phyloP scores from a whole-genome alignment of 2,888 invertebrate genomes.

The Lysandra coridon region DNA sequence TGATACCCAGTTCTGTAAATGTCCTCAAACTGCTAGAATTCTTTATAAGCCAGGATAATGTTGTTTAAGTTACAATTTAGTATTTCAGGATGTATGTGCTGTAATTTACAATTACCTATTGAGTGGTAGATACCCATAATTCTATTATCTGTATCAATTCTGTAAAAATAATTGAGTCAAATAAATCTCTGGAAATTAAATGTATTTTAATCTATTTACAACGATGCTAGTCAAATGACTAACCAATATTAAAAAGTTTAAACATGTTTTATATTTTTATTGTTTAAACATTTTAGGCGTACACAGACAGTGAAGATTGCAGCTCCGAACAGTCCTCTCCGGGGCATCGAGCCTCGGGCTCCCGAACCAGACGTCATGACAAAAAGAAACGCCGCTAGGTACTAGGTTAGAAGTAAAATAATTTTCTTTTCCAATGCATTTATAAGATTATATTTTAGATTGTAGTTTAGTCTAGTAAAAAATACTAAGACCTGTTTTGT shows the following conservation, averaged over 20 bases:
- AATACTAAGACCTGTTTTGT: background rate
- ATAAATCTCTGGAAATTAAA: no score
- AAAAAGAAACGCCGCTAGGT: slow-evolving; percentile 85
- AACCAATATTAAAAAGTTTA: no score
- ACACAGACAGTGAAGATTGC: slow-evolving; percentile 86
- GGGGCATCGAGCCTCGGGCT: slow-evolving; percentile 84
- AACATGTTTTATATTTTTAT: background rate
- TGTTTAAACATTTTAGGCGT: slow-evolving; percentile 56
- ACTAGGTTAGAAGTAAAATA: background rate
- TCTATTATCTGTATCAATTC: no score
- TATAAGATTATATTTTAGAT: slow-evolving; percentile 15
- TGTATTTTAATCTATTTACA: no score
- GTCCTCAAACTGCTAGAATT: background rate
- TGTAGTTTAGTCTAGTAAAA: background rate
- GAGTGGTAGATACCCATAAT: no score
- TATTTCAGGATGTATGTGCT: no score
- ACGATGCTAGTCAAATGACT: no score
- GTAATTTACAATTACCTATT: no score
- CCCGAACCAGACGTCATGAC: slow-evolving; percentile 84
- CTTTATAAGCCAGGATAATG: no score
- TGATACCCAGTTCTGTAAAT: background rate
- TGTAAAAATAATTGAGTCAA: no score
- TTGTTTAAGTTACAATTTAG: no score
- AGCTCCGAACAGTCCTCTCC: slow-evolving; percentile 87
- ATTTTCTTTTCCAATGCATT: background rate